Evolutionary conservation across 2,113 vertebrate genomes (phyloP).

Genomic region (human): DNA sequence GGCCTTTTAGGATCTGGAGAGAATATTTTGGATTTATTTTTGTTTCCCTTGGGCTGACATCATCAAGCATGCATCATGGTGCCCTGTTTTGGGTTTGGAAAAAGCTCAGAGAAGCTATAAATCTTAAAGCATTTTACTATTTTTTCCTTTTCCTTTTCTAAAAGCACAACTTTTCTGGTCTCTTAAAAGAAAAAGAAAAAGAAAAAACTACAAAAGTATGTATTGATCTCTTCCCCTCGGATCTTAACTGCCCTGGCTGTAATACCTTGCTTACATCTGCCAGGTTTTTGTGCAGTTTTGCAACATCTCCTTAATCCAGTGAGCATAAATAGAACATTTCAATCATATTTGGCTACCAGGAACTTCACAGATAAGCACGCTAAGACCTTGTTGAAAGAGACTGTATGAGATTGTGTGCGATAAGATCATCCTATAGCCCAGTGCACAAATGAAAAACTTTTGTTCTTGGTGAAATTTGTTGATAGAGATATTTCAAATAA

Average conservation of each 20-base stretch:
- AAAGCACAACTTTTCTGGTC: conserved; percentile 76
- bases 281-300: conserved; percentile 82
- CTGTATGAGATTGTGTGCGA: conserved; percentile 82
- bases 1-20: conserved; percentile 26
- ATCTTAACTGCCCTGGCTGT: conserved; percentile 85
- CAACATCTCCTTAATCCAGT: conserved; percentile 86
- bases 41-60: conserved; percentile 36
- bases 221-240: conserved; percentile 84
- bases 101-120: conserved; percentile 46
- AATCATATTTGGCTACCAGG: conserved; percentile 88
- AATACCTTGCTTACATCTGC: conserved; percentile 89
- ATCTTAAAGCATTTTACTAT: conserved; percentile 66
- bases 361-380: conserved; percentile 84
- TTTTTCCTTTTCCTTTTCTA: conserved; percentile 52
- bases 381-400: conserved; percentile 87
- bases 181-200: conserved; percentile 4
- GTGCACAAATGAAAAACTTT: conserved; percentile 82
- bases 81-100: conserved; percentile 54
- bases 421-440: conserved; percentile 79
- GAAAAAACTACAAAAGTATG: conserved; percentile 73
- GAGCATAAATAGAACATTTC: conserved; percentile 89
- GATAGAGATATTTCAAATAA: conserved; percentile 83
- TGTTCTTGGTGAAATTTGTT: conserved; percentile 83
- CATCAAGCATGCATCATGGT: conserved; percentile 55
- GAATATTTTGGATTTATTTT: conserved; percentile 23